Conservation (phyloP, 2,113 vertebrate genomes). For the Macroglossus sobrinus region DNA sequence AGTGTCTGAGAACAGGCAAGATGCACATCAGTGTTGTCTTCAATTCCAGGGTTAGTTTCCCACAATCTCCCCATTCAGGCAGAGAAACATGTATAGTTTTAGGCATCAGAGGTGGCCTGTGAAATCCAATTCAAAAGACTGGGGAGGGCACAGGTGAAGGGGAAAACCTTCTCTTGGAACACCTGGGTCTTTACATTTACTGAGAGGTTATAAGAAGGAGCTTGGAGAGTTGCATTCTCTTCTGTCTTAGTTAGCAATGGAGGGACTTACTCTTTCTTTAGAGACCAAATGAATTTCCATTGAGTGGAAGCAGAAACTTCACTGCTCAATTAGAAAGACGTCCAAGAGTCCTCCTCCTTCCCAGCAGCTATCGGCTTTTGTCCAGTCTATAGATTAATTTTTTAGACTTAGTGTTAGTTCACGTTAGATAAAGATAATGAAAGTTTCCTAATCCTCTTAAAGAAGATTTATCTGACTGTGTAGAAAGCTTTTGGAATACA, state of each 20-base stretch:
- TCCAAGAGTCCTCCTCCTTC: not conserved
- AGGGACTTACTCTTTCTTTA: not conserved
- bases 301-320: not conserved
- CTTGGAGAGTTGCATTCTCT: not conserved
- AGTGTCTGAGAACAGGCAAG: not conserved
- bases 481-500: conserved; percentile 85
- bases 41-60: not conserved
- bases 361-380: conserved; percentile 72
- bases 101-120: not conserved
- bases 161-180: not conserved
- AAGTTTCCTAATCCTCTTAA: conserved; percentile 88
- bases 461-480: conserved; percentile 86
- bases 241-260: not conserved
- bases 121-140: not conserved
- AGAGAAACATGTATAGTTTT: not conserved
- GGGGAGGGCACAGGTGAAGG: accelerated
- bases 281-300: not conserved
- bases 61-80: not conserved
- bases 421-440: conserved; percentile 90
- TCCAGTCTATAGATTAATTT: conserved; percentile 85
- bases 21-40: not conserved
- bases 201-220: not conserved
- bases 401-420: conserved; percentile 83
- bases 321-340: not conserved
- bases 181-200: not conserved